Conservation (phyloP, 2,797 vertebrate species). For the Denticeps clupeoides region DNA sequence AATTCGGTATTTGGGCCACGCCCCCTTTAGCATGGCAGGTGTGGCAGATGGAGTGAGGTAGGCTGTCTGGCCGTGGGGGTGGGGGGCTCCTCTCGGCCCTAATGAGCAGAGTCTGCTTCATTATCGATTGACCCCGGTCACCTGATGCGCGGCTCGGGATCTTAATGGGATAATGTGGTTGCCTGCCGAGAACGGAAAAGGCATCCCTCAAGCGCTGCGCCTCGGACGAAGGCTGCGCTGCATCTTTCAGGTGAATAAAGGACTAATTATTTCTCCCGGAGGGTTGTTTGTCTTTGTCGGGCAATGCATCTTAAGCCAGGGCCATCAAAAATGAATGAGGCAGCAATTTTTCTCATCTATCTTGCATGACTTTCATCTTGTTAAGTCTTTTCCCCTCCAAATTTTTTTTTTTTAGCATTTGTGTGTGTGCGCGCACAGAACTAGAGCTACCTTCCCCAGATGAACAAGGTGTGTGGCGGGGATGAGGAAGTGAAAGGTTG, state of each 20-base stretch:
- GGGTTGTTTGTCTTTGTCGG: slow-evolving; percentile 39
- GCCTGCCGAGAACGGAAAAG: slow-evolving; percentile 17
- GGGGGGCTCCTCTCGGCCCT: slow-evolving; percentile 15
- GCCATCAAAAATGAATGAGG: slow-evolving; percentile 59
- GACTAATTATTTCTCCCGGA: slow-evolving; percentile 45
- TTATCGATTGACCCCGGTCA: slow-evolving; percentile 33
- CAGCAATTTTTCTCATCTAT: slow-evolving; percentile 49
- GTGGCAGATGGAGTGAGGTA: slow-evolving; percentile 4
- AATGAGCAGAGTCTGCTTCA: slow-evolving; percentile 27
- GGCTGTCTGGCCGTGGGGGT: slow-evolving; percentile 13
- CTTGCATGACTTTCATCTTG: slow-evolving; percentile 53
- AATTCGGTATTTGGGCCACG: not conserved
- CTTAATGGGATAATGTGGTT: slow-evolving; percentile 20
- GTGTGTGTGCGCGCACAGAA: not conserved
- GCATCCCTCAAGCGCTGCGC: not conserved
- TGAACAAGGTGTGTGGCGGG: not conserved
- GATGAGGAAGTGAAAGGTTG: not conserved
- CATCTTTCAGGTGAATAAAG: slow-evolving; percentile 5
- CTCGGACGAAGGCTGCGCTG: not conserved
- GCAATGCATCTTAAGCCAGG: slow-evolving; percentile 48
- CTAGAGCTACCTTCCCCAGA: not conserved
- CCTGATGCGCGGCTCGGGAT: slow-evolving; percentile 19
- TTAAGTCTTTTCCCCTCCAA: slow-evolving; percentile 38
- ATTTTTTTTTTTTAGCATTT: not conserved
- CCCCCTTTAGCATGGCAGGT: not conserved